phyloP scores from a whole-genome alignment of 2,113 vertebrate species.

The Gavialis gangeticus region DNA sequence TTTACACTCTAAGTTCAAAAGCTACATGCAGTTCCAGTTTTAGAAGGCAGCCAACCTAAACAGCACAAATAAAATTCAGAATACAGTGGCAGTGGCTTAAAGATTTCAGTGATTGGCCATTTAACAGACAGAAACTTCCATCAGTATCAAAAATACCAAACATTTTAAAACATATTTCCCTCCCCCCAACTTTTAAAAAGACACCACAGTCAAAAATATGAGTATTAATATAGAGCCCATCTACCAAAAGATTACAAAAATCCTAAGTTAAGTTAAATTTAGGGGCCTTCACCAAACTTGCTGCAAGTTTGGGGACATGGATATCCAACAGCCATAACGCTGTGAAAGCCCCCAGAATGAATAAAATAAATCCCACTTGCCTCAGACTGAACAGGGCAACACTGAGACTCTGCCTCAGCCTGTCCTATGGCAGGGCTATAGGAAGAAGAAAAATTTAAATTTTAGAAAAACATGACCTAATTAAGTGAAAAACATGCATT shows the following conservation, averaged over 20 bases:
- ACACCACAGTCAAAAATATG: constrained; percentile 72
- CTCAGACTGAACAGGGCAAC: constrained; percentile 99
- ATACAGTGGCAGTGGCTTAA: background rate
- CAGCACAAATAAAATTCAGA: constrained; percentile 38
- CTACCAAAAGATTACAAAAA: constrained; percentile 84
- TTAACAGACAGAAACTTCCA: background rate
- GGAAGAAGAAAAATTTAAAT: constrained; percentile 97
- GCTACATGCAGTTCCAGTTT: constrained; percentile 18
- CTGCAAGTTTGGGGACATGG: constrained; percentile 97
- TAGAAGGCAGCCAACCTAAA: background rate
- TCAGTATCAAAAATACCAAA: constrained; percentile 23
- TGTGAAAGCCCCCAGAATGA: constrained; percentile 94
- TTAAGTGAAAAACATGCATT: constrained; percentile 85
- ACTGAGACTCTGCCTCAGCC: constrained; percentile 99
- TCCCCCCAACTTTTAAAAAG: constrained; percentile 63
- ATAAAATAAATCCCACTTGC: constrained; percentile 97
- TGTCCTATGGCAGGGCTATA: constrained; percentile 98
- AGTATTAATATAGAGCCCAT: constrained; percentile 89
- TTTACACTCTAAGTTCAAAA: constrained; percentile 34
- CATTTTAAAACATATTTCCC: constrained; percentile 47
- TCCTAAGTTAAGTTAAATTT: constrained; percentile 85
- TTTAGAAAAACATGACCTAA: constrained; percentile 92
- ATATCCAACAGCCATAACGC: constrained; percentile 94
- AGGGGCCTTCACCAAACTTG: constrained; percentile 99
- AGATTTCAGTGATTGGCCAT: constrained; percentile 26